phyloP scores from a whole-genome alignment of 2,797 vertebrate species.

The Dendrocincla fuliginosa region DNA sequence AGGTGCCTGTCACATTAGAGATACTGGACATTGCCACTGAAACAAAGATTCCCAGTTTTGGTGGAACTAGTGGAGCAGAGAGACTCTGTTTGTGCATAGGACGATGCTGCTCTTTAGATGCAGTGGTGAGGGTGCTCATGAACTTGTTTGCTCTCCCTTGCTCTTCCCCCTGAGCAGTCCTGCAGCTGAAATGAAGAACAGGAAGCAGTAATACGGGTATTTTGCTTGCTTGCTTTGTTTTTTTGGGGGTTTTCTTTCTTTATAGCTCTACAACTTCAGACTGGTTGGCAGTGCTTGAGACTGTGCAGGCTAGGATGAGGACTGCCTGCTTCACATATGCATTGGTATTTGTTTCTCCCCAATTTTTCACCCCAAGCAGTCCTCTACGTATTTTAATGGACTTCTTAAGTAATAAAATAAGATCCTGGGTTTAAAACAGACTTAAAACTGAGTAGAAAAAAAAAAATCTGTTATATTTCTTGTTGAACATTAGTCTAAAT shows the following conservation, averaged over 20 bases:
- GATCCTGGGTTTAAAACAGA: neutral
- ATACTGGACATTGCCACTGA: rapidly evolving
- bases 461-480: neutral
- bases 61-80: neutral
- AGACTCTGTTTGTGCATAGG: neutral
- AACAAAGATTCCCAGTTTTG: neutral
- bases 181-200: neutral
- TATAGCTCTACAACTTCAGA: neutral
- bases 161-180: neutral
- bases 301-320: neutral
- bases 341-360: neutral
- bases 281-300: neutral
- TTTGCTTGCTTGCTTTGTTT: neutral
- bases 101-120: neutral
- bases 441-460: neutral
- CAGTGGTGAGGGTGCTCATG: neutral
- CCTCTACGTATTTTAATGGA: neutral
- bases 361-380: neutral
- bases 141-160: neutral
- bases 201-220: neutral
- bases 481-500: neutral
- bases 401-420: neutral
- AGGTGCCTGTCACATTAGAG: neutral
- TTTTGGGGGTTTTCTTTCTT: neutral
- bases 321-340: neutral